Evolutionary conservation across 2,797 vertebrate species (phyloP).

Genomic region (Loris lydekkerianus): DNA sequence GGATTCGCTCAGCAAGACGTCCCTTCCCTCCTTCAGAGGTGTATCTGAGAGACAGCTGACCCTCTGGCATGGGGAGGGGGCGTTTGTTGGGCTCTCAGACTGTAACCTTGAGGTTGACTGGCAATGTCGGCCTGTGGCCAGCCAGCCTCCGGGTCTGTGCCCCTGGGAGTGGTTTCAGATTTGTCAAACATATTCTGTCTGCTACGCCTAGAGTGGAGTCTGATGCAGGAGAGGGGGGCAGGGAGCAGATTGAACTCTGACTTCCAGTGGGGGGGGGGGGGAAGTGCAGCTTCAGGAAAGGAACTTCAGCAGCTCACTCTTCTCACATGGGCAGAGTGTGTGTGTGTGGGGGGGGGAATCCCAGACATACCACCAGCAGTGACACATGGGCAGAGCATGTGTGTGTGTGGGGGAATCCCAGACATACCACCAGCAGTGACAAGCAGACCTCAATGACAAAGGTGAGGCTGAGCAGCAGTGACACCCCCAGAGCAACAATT

Average conservation of each 20-base stretch:
- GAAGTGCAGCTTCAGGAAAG: not conserved
- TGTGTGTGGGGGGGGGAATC: not conserved
- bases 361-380: not conserved
- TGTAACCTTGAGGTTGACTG: rapidly evolving
- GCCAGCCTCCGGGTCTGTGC: not conserved
- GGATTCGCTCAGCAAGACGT: not conserved
- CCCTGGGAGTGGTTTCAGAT: not conserved
- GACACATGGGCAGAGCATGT: no score
- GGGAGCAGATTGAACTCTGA: not conserved
- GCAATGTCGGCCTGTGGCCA: no score
- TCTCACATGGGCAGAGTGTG: no score
- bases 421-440: not conserved
- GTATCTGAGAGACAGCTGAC: not conserved
- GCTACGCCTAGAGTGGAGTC: not conserved
- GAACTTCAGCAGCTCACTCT: rapidly evolving
- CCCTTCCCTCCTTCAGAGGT: not conserved
- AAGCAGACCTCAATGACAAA: not conserved
- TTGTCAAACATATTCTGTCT: not conserved
- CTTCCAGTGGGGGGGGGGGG: not conserved
- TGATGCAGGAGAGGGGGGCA: not conserved
- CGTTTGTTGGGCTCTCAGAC: not conserved
- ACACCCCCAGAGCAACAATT: rapidly evolving
- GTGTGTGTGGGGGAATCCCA: not conserved
- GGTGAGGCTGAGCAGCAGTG: not conserved
- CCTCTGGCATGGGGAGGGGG: not conserved